Percentiles rank a stretch among this genome's conserved stretches.
phyloP scores from a whole-genome alignment of 2,797 vertebrate genomes.

The Thalassophryne amazonica region DNA sequence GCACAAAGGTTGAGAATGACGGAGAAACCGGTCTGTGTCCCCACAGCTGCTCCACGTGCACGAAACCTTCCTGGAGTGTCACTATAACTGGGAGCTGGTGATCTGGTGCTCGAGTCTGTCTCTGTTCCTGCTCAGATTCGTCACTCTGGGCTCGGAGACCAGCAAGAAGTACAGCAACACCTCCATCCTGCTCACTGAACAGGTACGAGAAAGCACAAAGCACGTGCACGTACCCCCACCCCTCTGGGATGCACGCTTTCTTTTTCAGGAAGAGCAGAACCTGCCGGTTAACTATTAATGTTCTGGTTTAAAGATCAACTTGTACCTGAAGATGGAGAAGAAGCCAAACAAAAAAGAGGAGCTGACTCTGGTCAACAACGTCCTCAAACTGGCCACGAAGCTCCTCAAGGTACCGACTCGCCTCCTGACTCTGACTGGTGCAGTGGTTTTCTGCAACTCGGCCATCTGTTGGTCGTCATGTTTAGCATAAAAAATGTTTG shows the following conservation, averaged over 20 bases:
- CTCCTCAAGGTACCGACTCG: constrained; percentile 86
- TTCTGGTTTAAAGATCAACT: constrained; percentile 84
- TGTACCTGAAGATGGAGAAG: constrained; percentile 99
- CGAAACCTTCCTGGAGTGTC: constrained; percentile 93
- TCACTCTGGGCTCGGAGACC: constrained; percentile 97
- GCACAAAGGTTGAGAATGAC: no score
- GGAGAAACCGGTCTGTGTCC: neutral
- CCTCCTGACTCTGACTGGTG: no score
- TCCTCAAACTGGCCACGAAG: constrained; percentile 97
- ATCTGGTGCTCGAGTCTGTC: constrained; percentile 96
- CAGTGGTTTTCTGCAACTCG: no score
- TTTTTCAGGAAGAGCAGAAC: no score
- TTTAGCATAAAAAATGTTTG: no score
- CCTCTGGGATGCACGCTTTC: no score
- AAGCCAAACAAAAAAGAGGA: constrained; percentile 99
- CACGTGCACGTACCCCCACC: accelerated
- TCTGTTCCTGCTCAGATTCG: constrained; percentile 93
- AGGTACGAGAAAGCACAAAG: constrained; percentile 74
- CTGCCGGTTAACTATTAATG: no score
- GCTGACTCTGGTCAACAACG: constrained; percentile 96
- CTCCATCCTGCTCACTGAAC: constrained; percentile 97
- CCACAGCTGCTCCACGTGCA: constrained; percentile 91
- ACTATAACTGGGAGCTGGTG: constrained; percentile 97
- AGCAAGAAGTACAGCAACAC: constrained; percentile 99
- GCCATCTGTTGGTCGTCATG: no score